Base-by-base conservation (phyloP, 1,140 invertebrate genomes). In the Asbolus verrucosus region DNA sequence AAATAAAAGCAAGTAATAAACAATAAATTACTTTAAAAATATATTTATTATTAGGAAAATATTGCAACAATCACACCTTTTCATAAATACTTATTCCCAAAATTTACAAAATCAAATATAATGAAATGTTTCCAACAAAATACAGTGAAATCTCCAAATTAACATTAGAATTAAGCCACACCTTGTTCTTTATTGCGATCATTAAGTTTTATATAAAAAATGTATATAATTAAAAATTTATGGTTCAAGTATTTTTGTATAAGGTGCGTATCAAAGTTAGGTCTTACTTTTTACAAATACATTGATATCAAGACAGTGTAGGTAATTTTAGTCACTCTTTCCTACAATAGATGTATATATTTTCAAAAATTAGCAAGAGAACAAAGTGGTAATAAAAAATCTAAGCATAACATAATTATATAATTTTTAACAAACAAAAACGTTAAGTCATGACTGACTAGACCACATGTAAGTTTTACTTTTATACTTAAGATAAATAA, bases 41-140 rank as follows among this genome's bases (percentile, higher is more conserved):
- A 63, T 63, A 63, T 63, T 63, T 63, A 63, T 62, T 62, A 39
- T 24, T 63, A 63, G 61, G 61, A 63, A 63, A 63, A 63, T 63
- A 63, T 38, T 63, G 39, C 61, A 63, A 63, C 61, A 63, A 63
- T 63, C 61, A 63, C 61, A 63, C 30, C 61, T 39, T 38, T 63
- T 21, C 46, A 54, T 54, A 54, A 54, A 54, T 54, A 54, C 46
- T 54, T 54, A 27, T 24, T 27, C 11, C 46, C 46, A 54, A 54
- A 54, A 54, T 54, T 46, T 46, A 46, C n/a, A 46, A 46, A 46
- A 46, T 46, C 41, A 46, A 19, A 18, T 6, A 46, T 16, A 46
- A 18, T 46, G 41, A 46, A 46, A 46, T 46, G 46, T 54, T 27
- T 27, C 9, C 19, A 54, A 54, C 46, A 54, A 54, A 54, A 54